Evolutionary conservation across 23 tunicate genomes (phyloP), one percentile per base, ranked within the genome.

Genomic region (Diplosoma virens): DNA sequence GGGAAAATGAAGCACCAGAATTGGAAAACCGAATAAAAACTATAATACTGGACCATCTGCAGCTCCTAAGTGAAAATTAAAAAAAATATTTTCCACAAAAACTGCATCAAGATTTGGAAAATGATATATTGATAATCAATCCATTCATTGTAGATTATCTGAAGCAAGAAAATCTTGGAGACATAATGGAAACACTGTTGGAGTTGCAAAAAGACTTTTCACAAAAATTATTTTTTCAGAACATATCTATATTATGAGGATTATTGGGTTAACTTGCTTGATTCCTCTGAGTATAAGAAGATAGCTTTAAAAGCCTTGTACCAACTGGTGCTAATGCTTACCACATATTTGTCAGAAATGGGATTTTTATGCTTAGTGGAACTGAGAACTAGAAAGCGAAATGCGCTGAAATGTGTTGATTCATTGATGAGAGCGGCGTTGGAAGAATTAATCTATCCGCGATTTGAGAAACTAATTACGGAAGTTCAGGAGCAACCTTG

Each of bases 401-500:
- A 75, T 54, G 66, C 46, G 30, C 41, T 55, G 66, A 75, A 75
- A 55, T 75, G 79, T 75, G 79, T 75, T 9, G 66, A 75, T 47
- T 75, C 79, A 52, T 55, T 31, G 66, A 75, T 75, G 63, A 54
- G 79, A 26, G 79, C 28, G 66, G 79, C 79, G 27, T 54, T 75
- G 28, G 79, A 75, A 52, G 66, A 24, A 75, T 4, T 30, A 16
- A 54, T 75, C 55, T 22, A 75, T 55, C 79, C 66, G 28, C 79
- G 71, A n/a, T 77, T 77, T 77, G 81, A 77, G 60, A 77, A 77
- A 77, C 70, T 77, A 77, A 11, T 77, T 33, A 56, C 61, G 32
- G 24, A 58, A 77, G 81, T 59, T 59, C 81, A 59, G 81, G 81
- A 77, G 81, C 81, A 77, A 4, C 71, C 70, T 58, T 30, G 79